Evolutionary conservation across 2,888 invertebrate genomes (phyloP).

Genomic region (Conus canariensis): DNA sequence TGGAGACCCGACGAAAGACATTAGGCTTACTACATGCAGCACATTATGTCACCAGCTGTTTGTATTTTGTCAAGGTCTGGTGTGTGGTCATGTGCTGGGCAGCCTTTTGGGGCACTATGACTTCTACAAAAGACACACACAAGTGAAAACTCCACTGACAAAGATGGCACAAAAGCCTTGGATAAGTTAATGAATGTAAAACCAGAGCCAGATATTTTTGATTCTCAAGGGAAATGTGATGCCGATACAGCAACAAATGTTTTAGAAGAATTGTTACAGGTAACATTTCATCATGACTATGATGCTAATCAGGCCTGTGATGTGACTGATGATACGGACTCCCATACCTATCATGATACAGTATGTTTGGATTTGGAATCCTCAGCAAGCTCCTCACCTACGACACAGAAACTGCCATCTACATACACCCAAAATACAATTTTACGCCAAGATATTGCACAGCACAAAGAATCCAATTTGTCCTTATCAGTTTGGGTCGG

Average conservation of each 20-base stretch:
- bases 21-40: background rate
- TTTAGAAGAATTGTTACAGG: constrained; percentile 11
- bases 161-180: background rate
- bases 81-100: constrained; percentile 28
- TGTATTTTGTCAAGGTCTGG: constrained; percentile 27
- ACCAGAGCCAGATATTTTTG: background rate
- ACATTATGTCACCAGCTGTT: background rate
- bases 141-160: too few species aligned
- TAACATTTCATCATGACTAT: constrained; percentile 23
- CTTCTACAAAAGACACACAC: too few species aligned
- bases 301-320: background rate
- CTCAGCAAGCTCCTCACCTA: background rate
- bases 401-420: background rate
- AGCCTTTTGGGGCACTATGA: background rate
- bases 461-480: too few species aligned
- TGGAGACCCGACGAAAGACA: background rate
- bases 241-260: background rate
- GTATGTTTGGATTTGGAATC: background rate
- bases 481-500: background rate
- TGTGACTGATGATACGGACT: background rate
- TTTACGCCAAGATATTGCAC: background rate
- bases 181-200: background rate
- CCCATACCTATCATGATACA: too few species aligned
- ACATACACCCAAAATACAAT: background rate
- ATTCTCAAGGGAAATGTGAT: background rate